Base-by-base conservation (phyloP, 2,113 vertebrate species). In the Oreochromis niloticus region DNA sequence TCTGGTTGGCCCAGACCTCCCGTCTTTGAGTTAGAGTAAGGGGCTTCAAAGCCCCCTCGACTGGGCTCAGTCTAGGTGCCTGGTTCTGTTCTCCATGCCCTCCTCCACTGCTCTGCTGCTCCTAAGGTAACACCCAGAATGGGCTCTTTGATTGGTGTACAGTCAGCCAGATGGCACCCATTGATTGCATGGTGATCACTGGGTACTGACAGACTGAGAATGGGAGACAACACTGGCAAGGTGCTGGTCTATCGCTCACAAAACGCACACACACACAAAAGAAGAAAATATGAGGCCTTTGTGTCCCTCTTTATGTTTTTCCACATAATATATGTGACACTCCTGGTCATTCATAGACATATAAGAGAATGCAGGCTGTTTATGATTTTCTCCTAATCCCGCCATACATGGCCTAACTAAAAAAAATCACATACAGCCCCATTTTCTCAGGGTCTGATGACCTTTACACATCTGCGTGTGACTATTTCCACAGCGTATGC, bases 91-190 rank as follows among this genome's bases (percentile, higher is more conserved):
- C 81, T 61, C 59, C 80, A 75, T 55, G 85, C 68, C 86, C 91
- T 78, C 86, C 85, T 85, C 83, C 85, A 27, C 87, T 83, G 43
- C 86, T 68, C 86, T 88, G 87, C 93, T 88, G 82, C 91, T 89
- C 59, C 89, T 48, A 48, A 82, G 84, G 94, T 94, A 95, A 95
- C 92, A 93, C 91, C 84, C 71, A 88, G 79, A 92, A 91, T 84
- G 90, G 93, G 88, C 90, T 89, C 89, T 89, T 91, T 92, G 88
- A 94, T 63, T 88, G 92, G 92, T 91, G 85, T 93, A 93, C 91
- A 91, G 91, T 91, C 61, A 87, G 92, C 92, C 95, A 96, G 95
- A 96, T 96, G 96, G 95, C 90, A 93, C 82, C 88, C 87, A 93
- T 81, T 91, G 93, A 93, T 80, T 91, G 93, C 84, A 94, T 41